A percentile compares a stretch with the other conserved stretches of the same genome.
Evolutionary conservation across 2,888 invertebrate genomes (phyloP).

Genomic region (Dicranocentrus wangi): DNA sequence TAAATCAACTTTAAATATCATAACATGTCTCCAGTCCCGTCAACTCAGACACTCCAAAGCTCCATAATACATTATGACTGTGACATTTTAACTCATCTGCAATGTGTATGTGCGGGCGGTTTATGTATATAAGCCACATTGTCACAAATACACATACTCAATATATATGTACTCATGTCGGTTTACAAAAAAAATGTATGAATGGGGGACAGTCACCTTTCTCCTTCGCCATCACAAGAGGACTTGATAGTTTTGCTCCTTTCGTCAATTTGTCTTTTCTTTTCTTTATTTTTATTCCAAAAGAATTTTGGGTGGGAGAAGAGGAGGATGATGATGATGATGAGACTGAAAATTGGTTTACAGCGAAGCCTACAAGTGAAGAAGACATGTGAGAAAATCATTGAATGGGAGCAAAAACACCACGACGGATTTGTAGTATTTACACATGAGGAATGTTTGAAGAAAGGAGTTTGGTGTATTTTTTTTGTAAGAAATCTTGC

Average conservation of each 20-base stretch:
- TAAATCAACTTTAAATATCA: constrained; percentile 54
- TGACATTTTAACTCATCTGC: neutral
- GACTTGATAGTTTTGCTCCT: no score
- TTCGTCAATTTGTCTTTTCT: no score
- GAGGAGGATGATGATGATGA: no score
- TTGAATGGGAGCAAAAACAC: no score
- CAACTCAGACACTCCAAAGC: constrained; percentile 29
- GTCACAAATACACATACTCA: constrained; percentile 11
- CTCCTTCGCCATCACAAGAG: constrained; percentile 5
- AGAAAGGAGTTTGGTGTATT: no score
- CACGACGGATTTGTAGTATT: no score
- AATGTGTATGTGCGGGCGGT: neutral
- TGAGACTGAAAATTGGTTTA: no score
- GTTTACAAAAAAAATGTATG: constrained; percentile 49
- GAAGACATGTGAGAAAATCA: no score
- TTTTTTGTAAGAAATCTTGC: neutral
- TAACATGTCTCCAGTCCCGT: constrained; percentile 47
- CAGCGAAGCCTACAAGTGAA: no score
- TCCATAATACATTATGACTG: constrained; percentile 25
- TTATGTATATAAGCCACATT: neutral
- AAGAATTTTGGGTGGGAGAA: no score
- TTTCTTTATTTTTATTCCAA: no score
- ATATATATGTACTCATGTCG: neutral
- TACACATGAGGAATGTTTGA: no score
- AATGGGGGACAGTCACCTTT: constrained; percentile 64